A percentile compares a stretch with the other conserved stretches of the same genome.
These are phyloP conservation scores for Anoplolepis gracilipes DNA, from an alignment of 1,140 invertebrate species.

Conservation along the genomic window DNA sequence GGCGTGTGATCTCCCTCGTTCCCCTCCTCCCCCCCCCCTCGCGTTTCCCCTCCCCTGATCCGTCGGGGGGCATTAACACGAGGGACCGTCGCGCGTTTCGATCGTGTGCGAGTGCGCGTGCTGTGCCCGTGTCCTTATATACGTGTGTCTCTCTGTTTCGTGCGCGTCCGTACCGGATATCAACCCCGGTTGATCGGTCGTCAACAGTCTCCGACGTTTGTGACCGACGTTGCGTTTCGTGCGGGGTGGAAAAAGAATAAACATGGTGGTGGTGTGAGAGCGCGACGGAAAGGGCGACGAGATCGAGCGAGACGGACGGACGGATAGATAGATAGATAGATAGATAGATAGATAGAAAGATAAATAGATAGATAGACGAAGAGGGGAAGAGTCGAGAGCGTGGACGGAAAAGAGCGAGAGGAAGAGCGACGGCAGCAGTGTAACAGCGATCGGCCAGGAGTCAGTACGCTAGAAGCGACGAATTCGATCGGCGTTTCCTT, in stretches of 20 bases:
- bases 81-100: constrained; percentile 42
- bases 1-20: not conserved
- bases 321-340: constrained; percentile 14
- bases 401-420: constrained; percentile 44
- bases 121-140: not conserved
- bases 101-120: not conserved
- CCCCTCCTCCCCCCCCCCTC: not conserved
- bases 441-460: constrained; percentile 62
- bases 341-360: too few relatives aligned
- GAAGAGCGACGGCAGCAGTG: not conserved
- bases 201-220: constrained; percentile 46
- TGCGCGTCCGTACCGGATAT: constrained; percentile 35
- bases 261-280: constrained; percentile 67
- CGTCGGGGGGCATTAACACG: constrained; percentile 47
- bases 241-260: constrained; percentile 72
- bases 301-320: constrained; percentile 29
- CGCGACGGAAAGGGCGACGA: constrained; percentile 15
- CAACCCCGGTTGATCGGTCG: constrained; percentile 55
- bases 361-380: constrained; percentile 15
- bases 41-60: not conserved
- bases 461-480: constrained; percentile 74
- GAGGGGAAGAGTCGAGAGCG: not conserved
- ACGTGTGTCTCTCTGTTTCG: not conserved
- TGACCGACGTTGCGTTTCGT: constrained; percentile 51
- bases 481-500: constrained; percentile 70